Base-by-base conservation (phyloP, 1,140 invertebrate species). In the Cyclina sinensis region DNA sequence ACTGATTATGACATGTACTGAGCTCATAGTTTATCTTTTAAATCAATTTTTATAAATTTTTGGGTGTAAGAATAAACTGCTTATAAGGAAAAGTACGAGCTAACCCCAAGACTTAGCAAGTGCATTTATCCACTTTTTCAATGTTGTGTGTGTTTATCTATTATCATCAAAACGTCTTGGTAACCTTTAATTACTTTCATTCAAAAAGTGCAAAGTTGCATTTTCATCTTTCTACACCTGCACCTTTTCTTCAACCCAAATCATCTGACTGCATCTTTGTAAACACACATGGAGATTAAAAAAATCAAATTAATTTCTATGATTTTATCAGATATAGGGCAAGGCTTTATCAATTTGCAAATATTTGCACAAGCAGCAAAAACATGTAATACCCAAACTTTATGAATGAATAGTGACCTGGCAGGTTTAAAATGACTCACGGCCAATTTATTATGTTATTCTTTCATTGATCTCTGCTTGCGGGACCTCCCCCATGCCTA, bases 381-480 rank as follows among this genome's bases (percentile, higher is more conserved):
- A 11, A 5, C 18, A 74, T 14, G 14, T 18, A 39, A 78, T 43
- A 70, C 21, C 35, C 35, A 74, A n/a, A 78, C 48, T 78, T 78
- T 78, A 78, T 78, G 74, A 78, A 78, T 78, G 74, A 78, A 48
- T 21, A n/a, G 74, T 78, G 74, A 78, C 46, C 74, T 4, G 32
- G 74, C 32, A 54, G 46, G 46, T 51, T 37, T 70, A 35, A 39
- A 35, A 70, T 70, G 65, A 70, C 11, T 70, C 35, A 39, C 21
- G 0, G 21, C 65, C n/a, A 39, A 70, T 39, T 70, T 70, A 70
- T 70, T 70, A 70, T 70, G 9, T 70, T 37, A 16, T 70, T 70
- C 21, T 70, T 37, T 32, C 11, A 70, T 62, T 70, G 65, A 70
- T 70, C 65, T 70, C 24, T 9, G 65, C 27, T 37, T 18, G 37